Percentiles rank a stretch among this genome's conserved stretches.
phyloP scores from a whole-genome alignment of 2,888 invertebrate species.

The Oscheius sp. region DNA sequence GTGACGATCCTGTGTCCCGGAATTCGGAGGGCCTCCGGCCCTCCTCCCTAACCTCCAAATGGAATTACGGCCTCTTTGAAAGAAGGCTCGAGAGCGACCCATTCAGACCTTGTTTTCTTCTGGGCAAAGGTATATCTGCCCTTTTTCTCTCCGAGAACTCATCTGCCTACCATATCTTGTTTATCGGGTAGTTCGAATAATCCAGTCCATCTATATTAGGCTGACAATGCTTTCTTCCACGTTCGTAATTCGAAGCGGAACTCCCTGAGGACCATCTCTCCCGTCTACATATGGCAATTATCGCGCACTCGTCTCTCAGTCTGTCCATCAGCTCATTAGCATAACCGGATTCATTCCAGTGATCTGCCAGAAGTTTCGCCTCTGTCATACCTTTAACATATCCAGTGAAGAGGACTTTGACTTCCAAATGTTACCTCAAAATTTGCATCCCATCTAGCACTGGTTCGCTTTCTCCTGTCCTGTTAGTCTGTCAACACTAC shows the following conservation, averaged over 20 bases:
- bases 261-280: conserved; percentile 14
- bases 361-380: background rate
- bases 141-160: background rate
- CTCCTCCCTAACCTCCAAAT: conserved; percentile 38
- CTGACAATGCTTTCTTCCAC: conserved; percentile 16
- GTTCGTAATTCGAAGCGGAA: conserved; percentile 15
- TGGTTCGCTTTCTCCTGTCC: too few species aligned
- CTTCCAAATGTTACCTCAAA: too few species aligned
- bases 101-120: conserved; percentile 27
- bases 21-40: conserved; percentile 6
- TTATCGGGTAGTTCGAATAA: conserved; percentile 3
- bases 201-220: conserved; percentile 5
- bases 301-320: conserved; percentile 34
- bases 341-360: conserved; percentile 10
- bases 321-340: conserved; percentile 26
- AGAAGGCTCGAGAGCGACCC: conserved; percentile 29
- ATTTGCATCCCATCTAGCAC: too few species aligned
- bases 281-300: conserved; percentile 38
- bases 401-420: too few species aligned
- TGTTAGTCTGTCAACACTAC: too few species aligned
- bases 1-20: conserved; percentile 29
- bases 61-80: conserved; percentile 40
- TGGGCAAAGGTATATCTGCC: background rate
- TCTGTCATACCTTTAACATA: background rate
- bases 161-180: background rate